phyloP scores from a whole-genome alignment of 2,113 vertebrate species.

The Rhadina sibilatrix region DNA sequence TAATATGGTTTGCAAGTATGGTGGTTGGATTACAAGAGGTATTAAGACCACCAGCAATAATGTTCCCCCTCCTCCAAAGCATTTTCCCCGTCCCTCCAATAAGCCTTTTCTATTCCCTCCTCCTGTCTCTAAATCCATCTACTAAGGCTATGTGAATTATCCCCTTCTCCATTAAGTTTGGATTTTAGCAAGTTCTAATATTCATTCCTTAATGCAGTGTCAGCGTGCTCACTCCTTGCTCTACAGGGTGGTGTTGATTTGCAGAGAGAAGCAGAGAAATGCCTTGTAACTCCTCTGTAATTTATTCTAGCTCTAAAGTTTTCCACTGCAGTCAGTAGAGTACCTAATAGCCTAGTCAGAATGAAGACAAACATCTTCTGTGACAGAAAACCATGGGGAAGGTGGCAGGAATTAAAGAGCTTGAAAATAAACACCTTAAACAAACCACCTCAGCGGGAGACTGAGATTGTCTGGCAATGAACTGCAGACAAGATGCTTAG shows the following conservation, averaged over 20 bases:
- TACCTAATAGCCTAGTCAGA: slow-evolving; percentile 16
- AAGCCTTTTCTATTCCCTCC: background rate
- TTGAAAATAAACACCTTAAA: slow-evolving; percentile 55
- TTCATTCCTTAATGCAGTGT: background rate
- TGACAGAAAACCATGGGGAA: background rate
- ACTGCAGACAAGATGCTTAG: slow-evolving; percentile 14
- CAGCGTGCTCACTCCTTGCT: background rate
- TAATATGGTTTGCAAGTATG: background rate
- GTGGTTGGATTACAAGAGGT: background rate
- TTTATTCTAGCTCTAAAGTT: slow-evolving; percentile 37
- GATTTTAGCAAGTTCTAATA: slow-evolving; percentile 7
- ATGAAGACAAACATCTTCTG: slow-evolving; percentile 24
- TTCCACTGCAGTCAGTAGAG: background rate
- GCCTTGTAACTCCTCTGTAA: background rate
- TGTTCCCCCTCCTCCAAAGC: background rate
- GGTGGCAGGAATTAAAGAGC: slow-evolving; percentile 1
- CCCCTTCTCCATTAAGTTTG: background rate
- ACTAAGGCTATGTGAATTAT: background rate
- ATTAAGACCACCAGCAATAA: background rate
- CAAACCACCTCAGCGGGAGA: slow-evolving; percentile 17
- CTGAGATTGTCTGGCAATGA: background rate
- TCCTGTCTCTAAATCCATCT: background rate
- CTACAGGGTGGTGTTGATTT: slow-evolving; percentile 16
- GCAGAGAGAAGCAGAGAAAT: slow-evolving; percentile 19
- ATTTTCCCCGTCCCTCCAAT: background rate